Evolutionary conservation across 2,797 vertebrate species (phyloP).

Genomic region (Odontamblyopus lacepedii): DNA sequence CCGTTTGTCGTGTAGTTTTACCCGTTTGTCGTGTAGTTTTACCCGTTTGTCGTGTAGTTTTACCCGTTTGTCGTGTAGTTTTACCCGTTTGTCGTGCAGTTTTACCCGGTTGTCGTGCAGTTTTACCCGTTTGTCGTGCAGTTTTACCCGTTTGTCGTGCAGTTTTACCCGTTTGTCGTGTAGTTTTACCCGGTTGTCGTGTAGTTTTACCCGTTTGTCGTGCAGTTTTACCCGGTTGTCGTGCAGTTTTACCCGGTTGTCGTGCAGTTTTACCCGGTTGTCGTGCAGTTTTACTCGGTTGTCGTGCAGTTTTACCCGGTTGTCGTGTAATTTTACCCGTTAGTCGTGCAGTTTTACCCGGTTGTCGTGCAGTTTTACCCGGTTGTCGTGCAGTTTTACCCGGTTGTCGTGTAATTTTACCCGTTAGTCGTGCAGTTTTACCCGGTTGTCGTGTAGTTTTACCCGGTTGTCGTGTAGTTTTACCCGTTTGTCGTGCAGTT

Average conservation of each 20-base stretch:
- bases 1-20: too few species aligned
- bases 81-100: slow-evolving; percentile 34
- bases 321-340: slow-evolving; percentile 15
- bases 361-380: slow-evolving; percentile 33
- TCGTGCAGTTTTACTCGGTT: slow-evolving; percentile 28
- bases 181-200: too few species aligned
- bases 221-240: too few species aligned
- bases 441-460: too few species aligned
- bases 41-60: slow-evolving; percentile 34
- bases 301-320: slow-evolving; percentile 24
- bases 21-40: too few species aligned
- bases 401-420: slow-evolving; percentile 33
- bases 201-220: slow-evolving; percentile 33
- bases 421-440: slow-evolving; percentile 33
- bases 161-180: slow-evolving; percentile 34
- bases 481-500: too few species aligned
- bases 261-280: too few species aligned
- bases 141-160: too few species aligned
- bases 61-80: too few species aligned
- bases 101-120: too few species aligned
- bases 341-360: not conserved
- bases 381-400: too few species aligned
- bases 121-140: slow-evolving; percentile 34
- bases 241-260: slow-evolving; percentile 34
- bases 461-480: slow-evolving; percentile 34